Conservation (phyloP, 2,888 invertebrate species). For the Hypselothyrea guttata region DNA sequence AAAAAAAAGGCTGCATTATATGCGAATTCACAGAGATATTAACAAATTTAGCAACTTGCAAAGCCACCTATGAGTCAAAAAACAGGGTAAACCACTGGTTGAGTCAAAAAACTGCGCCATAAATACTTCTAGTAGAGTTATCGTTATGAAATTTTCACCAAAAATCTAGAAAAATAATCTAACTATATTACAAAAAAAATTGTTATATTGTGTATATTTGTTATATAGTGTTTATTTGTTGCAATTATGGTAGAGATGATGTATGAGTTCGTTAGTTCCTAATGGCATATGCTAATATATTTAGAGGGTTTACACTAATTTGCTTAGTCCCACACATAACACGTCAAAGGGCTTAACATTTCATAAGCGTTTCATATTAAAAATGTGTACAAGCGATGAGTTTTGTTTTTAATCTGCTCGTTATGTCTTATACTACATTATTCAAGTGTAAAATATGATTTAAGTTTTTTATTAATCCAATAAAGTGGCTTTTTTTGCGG, state of each 20-base stretch:
- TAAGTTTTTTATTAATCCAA: constrained; percentile 28
- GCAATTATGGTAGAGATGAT: no score
- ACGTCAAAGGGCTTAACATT: constrained; percentile 23
- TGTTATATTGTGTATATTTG: no score
- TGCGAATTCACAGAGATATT: no score
- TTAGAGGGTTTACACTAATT: constrained; percentile 6
- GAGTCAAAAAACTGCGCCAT: no score
- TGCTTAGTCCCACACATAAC: constrained; percentile 14
- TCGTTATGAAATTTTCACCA: no score
- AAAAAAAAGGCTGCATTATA: no score
- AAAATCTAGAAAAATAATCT: no score
- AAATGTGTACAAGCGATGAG: constrained; percentile 1
- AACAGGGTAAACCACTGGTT: no score
- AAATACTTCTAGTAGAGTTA: no score
- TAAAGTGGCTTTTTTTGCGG: constrained; percentile 31
- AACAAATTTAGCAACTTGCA: no score
- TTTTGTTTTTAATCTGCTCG: constrained; percentile 23
- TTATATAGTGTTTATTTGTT: not conserved
- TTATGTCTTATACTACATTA: constrained; percentile 8
- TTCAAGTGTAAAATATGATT: constrained; percentile 40
- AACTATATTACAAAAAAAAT: no score
- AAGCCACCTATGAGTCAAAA: no score
- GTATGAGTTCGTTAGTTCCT: not conserved
- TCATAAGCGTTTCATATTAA: constrained; percentile 26
- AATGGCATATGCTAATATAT: not conserved